phyloP scores from a whole-genome alignment of 2,113 vertebrate genomes.

The Bostrychus sinensis region DNA sequence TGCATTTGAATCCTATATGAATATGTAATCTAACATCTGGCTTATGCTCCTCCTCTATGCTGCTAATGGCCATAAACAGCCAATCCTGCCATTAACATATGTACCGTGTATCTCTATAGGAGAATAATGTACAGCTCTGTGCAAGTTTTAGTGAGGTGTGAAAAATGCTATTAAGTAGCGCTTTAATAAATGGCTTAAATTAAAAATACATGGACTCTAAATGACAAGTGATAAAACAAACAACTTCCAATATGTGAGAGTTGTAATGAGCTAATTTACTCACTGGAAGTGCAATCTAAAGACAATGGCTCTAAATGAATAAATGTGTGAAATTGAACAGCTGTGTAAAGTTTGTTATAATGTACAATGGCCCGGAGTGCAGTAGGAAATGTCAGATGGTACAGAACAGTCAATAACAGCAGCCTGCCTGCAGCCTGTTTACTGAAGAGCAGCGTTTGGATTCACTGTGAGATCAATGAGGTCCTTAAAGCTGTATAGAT shows the following conservation, averaged over 20 bases:
- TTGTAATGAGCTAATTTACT: neutral
- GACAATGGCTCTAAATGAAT: slow-evolving; percentile 11
- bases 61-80: slow-evolving; percentile 43
- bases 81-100: slow-evolving; percentile 57
- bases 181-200: too few relatives aligned
- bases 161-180: too few relatives aligned
- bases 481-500: slow-evolving; percentile 35
- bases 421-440: slow-evolving; percentile 28
- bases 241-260: slow-evolving; percentile 21
- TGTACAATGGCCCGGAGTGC: slow-evolving; percentile 34
- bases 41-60: slow-evolving; percentile 34
- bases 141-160: too few relatives aligned
- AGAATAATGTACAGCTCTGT: slow-evolving; percentile 46
- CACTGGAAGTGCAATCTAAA: neutral
- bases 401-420: slow-evolving; percentile 48
- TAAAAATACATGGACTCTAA: too few relatives aligned
- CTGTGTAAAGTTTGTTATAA: slow-evolving; percentile 13
- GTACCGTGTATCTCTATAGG: too few relatives aligned
- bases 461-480: slow-evolving; percentile 40
- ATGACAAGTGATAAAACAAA: slow-evolving; percentile 17
- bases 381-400: slow-evolving; percentile 47
- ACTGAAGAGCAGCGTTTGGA: slow-evolving; percentile 39
- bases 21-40: slow-evolving; percentile 56
- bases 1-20: slow-evolving; percentile 52
- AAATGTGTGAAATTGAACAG: slow-evolving; percentile 1